phyloP scores from a whole-genome alignment of 1,140 invertebrate species.

The Sitobion miscanthi region DNA sequence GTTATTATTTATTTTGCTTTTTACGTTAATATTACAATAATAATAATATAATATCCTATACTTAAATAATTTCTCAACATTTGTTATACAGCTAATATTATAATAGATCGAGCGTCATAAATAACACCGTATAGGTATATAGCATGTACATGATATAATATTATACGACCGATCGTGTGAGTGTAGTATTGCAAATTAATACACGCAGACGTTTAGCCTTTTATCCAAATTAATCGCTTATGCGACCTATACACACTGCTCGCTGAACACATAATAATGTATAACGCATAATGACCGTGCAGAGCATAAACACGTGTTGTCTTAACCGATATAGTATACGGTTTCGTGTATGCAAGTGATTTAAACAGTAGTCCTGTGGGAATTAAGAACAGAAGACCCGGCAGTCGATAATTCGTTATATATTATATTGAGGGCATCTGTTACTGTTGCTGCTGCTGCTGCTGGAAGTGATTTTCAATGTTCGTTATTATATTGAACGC shows the following conservation, averaged over 20 bases:
- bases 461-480: slow-evolving; percentile 37
- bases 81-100: slow-evolving; percentile 16
- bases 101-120: background rate
- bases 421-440: background rate
- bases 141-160: too few relatives aligned
- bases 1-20: background rate
- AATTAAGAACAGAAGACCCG: background rate
- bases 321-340: background rate
- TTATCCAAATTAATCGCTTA: slow-evolving; percentile 25
- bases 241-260: background rate
- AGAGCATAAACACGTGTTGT: slow-evolving; percentile 33
- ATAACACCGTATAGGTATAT: background rate
- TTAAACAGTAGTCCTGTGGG: slow-evolving; percentile 26
- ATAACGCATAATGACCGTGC: background rate
- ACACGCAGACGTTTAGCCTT: slow-evolving; percentile 28
- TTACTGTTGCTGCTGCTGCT: background rate
- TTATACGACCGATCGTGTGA: background rate
- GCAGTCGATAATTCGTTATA: slow-evolving; percentile 28
- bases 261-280: background rate
- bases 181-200: slow-evolving; percentile 44
- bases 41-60: background rate
- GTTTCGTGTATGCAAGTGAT: background rate
- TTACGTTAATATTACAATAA: background rate
- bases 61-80: background rate
- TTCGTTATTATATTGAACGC: slow-evolving; percentile 23